These are phyloP conservation scores for Drosophila lowei DNA, from an alignment of 1,140 invertebrate genomes.

Conservation along the genomic window DNA sequence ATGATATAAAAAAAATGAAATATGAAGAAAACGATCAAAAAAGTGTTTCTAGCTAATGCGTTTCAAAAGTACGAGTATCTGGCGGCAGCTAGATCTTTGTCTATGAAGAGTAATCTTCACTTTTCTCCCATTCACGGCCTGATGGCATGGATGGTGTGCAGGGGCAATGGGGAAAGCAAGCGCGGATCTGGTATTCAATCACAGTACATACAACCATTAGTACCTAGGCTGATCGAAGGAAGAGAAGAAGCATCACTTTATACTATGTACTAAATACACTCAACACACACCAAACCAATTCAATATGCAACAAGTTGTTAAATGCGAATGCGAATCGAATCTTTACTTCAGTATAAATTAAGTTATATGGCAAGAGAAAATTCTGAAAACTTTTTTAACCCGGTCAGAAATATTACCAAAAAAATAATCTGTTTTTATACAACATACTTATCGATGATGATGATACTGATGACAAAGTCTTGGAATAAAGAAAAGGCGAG, in stretches of 20 bases:
- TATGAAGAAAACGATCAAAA: conserved; percentile 46
- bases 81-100: background rate
- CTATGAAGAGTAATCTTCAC: conserved; percentile 8
- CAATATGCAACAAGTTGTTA: conserved; percentile 63
- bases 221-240: conserved; percentile 51
- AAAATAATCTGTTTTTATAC: conserved; percentile 71
- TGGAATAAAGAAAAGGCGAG: conserved; percentile 68
- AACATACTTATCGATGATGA: conserved; percentile 67
- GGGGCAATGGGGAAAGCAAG: conserved; percentile 1
- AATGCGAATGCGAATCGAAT: conserved; percentile 57
- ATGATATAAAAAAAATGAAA: conserved; percentile 47
- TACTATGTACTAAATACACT: conserved; percentile 48
- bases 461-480: conserved; percentile 69
- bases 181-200: conserved; percentile 13
- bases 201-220: conserved; percentile 31
- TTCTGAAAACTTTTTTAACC: conserved; percentile 61
- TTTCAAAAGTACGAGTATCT: conserved; percentile 19
- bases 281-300: conserved; percentile 38
- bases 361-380: conserved; percentile 64
- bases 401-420: conserved; percentile 70
- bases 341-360: conserved; percentile 78
- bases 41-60: conserved; percentile 68
- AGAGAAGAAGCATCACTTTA: conserved; percentile 36
- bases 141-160: too few relatives aligned
- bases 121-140: too few relatives aligned